Conservation (phyloP, 2,888 invertebrate species). For the Thecocarcelia acutangulata region DNA sequence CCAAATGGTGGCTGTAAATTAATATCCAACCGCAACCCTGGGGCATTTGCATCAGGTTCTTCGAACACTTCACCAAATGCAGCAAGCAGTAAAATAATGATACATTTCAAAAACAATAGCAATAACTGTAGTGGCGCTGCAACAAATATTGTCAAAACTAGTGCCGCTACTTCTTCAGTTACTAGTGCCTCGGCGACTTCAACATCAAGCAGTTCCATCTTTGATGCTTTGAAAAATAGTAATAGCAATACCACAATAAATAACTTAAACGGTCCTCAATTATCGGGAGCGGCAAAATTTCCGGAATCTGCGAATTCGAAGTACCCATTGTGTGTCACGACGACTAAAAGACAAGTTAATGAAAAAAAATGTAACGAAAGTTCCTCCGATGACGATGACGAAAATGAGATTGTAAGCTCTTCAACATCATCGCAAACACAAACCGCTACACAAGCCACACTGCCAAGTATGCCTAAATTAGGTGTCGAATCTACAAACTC, state of each 20-base stretch:
- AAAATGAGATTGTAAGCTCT: slow-evolving; percentile 71
- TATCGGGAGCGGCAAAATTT: slow-evolving; percentile 74
- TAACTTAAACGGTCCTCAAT: slow-evolving; percentile 72
- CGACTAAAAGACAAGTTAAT: slow-evolving; percentile 74
- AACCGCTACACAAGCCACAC: slow-evolving; percentile 73
- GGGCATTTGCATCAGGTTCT: slow-evolving; percentile 41
- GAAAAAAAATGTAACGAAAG: slow-evolving; percentile 75
- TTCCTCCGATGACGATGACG: slow-evolving; percentile 75
- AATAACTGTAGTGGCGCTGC: slow-evolving; percentile 39
- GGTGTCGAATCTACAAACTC: slow-evolving; percentile 46
- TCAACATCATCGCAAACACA: slow-evolving; percentile 66
- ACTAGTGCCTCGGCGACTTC: slow-evolving; percentile 67
- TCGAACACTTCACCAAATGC: slow-evolving; percentile 46
- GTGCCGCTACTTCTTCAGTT: slow-evolving; percentile 59
- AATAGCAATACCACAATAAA: slow-evolving; percentile 55
- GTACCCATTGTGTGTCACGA: slow-evolving; percentile 73
- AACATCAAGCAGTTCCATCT: slow-evolving; percentile 57
- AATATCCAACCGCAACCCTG: slow-evolving; percentile 73
- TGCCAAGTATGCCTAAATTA: slow-evolving; percentile 81
- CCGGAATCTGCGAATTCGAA: slow-evolving; percentile 75
- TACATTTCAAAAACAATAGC: slow-evolving; percentile 81
- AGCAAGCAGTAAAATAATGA: slow-evolving; percentile 78
- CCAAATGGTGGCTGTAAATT: slow-evolving; percentile 78
- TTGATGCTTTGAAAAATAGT: slow-evolving; percentile 59
- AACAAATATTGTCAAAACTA: slow-evolving; percentile 75